These are phyloP conservation scores for Pegoplata infirma DNA, from an alignment of 2,888 invertebrate genomes.

Conservation along the genomic window DNA sequence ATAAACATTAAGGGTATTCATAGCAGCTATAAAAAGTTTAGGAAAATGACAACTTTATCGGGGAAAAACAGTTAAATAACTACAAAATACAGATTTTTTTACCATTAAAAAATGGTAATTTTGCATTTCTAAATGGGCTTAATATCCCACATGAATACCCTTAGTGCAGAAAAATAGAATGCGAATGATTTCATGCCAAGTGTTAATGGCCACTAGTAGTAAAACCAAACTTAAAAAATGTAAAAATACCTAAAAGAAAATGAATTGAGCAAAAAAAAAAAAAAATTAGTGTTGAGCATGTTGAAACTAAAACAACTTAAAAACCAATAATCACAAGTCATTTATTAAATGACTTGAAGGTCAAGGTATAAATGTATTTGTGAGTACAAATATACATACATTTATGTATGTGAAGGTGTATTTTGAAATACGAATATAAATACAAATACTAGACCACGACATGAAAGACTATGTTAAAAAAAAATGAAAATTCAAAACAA, in stretches of 20 bases:
- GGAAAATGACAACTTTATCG: too few relatives aligned
- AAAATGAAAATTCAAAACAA: background rate
- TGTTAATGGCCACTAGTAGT: background rate
- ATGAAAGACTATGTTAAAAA: conserved; percentile 11
- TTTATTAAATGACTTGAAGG: conserved; percentile 54
- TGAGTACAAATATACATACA: background rate
- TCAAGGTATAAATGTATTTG: conserved; percentile 29
- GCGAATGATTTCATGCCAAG: background rate
- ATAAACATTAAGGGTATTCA: too few relatives aligned
- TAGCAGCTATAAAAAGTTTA: too few relatives aligned
- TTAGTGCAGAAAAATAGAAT: background rate
- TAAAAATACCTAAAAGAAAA: conserved; percentile 2
- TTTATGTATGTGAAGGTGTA: background rate
- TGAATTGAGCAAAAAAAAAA: too few relatives aligned
- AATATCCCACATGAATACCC: too few relatives aligned
- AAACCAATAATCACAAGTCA: conserved; percentile 60
- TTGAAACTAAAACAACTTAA: conserved; percentile 38
- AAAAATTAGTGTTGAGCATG: too few relatives aligned
- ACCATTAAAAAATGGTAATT: too few relatives aligned
- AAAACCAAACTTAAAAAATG: too few relatives aligned
- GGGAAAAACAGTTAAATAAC: too few relatives aligned
- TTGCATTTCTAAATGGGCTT: too few relatives aligned
- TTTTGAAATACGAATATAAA: background rate
- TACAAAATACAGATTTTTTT: too few relatives aligned
- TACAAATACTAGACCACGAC: background rate